Base-by-base conservation (phyloP, 2,113 vertebrate species). In the Zosterops japonicus region DNA sequence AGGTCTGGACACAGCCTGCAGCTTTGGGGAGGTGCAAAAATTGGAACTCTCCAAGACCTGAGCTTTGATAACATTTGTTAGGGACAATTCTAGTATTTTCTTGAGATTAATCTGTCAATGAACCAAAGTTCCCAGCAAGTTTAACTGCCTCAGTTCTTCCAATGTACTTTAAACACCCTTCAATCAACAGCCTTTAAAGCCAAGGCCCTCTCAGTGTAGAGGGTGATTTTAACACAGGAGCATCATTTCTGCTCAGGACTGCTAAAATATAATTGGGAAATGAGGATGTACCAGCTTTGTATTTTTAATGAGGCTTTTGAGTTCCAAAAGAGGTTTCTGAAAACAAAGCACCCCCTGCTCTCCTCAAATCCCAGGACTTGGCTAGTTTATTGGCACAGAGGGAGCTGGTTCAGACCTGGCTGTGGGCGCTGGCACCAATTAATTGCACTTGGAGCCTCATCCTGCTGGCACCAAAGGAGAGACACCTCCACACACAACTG, bases 91-190 rank as follows among this genome's bases (percentile, higher is more conserved):
- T 31, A 63, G 21, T 49, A n/a, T 74, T 93, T 95, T 84, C 64
- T 68, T 47, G n/a, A 90, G 79, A 75, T 78, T 42, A 78, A 80
- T 52, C 42, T 86, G 55, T 57, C 68, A 75, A 60, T 60, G 76
- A 18, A 31, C 69, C 42, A 16, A 89, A 86, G 64, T 89, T 71
- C 36, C 42, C 57, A 72, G 57, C 28, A 87, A 70, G 21, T 87
- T 93, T 68, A 92, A 89, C 60, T 89, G 80, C 60, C 65, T 64
- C 36, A 29, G 33, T 82, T 94, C 79, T 93, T 93, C 87, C 72
- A 84, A 64, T 89, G 94, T 76, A 31, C 63, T 91, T 91, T 90
- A 93, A 95, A 92, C 56, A 64, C 28, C n/a, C 33, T 71, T 93
- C 90, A 78, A 65, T 93, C 86, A 88, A 78, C 53, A 71, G 76